Evolutionary conservation across 2,797 vertebrate genomes (phyloP), one percentile per base, ranked within the genome.

Genomic region (Decapterus maruadsi): DNA sequence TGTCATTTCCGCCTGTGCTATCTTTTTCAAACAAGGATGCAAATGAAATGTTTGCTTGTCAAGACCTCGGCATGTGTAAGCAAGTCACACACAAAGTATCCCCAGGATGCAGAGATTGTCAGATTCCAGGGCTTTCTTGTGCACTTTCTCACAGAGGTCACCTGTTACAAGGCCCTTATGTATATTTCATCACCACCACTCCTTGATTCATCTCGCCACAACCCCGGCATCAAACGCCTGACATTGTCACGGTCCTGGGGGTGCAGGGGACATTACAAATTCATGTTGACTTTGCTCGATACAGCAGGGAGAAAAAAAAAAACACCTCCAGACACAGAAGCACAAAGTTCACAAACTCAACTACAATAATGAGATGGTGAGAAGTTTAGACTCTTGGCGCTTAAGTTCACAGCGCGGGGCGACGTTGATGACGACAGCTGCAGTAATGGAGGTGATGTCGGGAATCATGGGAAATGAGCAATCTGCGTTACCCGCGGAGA

Each of bases 151-250:
- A 16, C 7, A 75, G 74, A 90, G 83, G 84, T 91, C 87, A 90
- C 78, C 80, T 46, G 60, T 78, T 84, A 87, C 87, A 89, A 78
- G 78, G 17, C 55, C 50, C 74, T 82, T 77, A 91, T 94, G 75
- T 89, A 93, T 94, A 89, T 94, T 93, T 89, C 78, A 94, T 85
- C 75, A 78, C 83, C 63, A 51, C 77, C 69, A 69, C 82, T 77
- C 81, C 72, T 77, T 82, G 79, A 93, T 90, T 86, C 86, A 92
- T 92, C 75, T 78, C 68, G 36, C 70, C 64, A 87, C 86, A 87
- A 86, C 89, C 68, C 46, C 1, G 58, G 75, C 89, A 87, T 92
- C 87, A 89, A 89, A 90, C 70, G 53, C 54, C 63, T 91, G 92
- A 90, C 88, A 88, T 90, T 94, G 92, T 93, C 83, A 64, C 81